Evolutionary conservation across 2,113 vertebrate genomes (phyloP).

Genomic region (Cheilinus undulatus): DNA sequence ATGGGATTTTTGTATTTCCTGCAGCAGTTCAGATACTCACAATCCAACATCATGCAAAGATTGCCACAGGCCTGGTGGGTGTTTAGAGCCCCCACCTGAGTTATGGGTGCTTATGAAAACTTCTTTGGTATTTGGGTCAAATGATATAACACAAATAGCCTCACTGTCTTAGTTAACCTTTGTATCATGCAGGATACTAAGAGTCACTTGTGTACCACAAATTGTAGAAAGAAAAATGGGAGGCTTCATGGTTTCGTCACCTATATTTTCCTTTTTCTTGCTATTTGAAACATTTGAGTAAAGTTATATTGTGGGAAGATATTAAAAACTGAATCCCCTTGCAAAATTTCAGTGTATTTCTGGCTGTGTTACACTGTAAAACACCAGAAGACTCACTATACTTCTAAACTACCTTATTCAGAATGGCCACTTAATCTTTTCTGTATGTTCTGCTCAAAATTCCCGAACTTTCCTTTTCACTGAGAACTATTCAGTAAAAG

Average conservation of each 20-base stretch:
- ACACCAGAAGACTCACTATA: neutral
- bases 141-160: conserved; percentile 34
- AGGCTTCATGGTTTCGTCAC: too few species aligned
- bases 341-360: neutral
- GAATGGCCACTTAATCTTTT: neutral
- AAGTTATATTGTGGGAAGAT: too few species aligned
- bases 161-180: neutral
- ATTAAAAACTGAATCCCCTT: neutral
- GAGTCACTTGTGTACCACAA: neutral
- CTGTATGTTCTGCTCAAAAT: neutral
- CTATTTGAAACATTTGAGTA: neutral
- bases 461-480: too few species aligned
- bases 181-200: neutral
- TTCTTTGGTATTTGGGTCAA: conserved; percentile 28
- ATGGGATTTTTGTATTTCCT: too few species aligned
- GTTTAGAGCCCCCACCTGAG: neutral
- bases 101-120: conserved; percentile 1
- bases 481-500: too few species aligned
- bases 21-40: neutral
- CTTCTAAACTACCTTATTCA: neutral
- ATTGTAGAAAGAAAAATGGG: neutral
- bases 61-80: neutral
- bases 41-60: neutral
- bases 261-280: too few species aligned
- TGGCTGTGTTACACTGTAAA: neutral